Evolutionary conservation across 2,113 vertebrate genomes (phyloP).

Genomic region (Tenrec ecaudatus): DNA sequence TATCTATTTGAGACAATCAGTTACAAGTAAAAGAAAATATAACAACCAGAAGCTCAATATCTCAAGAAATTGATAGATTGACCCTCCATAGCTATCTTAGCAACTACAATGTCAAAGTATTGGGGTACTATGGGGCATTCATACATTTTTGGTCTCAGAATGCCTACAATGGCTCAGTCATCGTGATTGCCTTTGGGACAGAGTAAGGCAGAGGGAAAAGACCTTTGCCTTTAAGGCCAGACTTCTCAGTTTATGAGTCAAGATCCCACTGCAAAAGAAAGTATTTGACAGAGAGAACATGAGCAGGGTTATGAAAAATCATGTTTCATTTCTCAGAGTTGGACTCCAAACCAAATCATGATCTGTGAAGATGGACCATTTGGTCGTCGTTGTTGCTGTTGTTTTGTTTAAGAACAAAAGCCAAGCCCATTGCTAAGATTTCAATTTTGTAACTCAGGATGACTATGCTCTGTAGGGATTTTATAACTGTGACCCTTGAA

Average conservation of each 20-base stretch:
- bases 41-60: not conserved
- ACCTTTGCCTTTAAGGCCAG: not conserved
- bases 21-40: not conserved
- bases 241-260: not conserved
- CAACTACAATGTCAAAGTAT: not conserved
- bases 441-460: not conserved
- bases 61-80: not conserved
- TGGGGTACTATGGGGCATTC: not conserved
- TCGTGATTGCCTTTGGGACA: not conserved
- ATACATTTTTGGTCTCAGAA: not conserved
- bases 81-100: not conserved
- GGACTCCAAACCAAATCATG: not conserved
- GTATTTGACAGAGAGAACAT: not conserved
- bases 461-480: not conserved
- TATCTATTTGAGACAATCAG: not conserved
- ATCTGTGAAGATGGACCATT: not conserved
- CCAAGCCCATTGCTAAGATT: not conserved
- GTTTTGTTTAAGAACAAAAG: not conserved
- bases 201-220: not conserved
- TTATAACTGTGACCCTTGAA: not conserved
- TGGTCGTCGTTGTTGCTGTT: too few species aligned
- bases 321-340: not conserved
- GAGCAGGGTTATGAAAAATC: rapidly evolving
- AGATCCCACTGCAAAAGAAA: not conserved
- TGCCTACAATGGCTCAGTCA: not conserved